These are phyloP conservation scores for Coelopa pilipes DNA, from an alignment of 2,888 invertebrate species.

Conservation along the genomic window DNA sequence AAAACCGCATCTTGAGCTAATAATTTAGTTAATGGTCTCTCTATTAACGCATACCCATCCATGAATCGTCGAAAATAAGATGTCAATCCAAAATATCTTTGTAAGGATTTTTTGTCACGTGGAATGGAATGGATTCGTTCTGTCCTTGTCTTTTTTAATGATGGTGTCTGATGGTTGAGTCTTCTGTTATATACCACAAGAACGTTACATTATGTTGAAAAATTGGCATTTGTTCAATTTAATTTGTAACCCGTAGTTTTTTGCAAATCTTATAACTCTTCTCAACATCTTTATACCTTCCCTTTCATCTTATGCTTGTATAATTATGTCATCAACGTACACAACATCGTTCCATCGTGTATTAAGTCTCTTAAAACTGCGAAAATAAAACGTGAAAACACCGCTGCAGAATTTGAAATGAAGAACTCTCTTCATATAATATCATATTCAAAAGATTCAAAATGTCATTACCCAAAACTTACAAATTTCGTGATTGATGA, in stretches of 20 bases:
- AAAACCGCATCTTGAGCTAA: slow-evolving; percentile 45
- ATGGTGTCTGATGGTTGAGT: slow-evolving; percentile 2
- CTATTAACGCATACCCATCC: slow-evolving; percentile 13
- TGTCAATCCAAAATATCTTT: slow-evolving; percentile 24
- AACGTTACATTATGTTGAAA: slow-evolving; percentile 25
- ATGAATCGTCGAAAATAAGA: slow-evolving; percentile 32
- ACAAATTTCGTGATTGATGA: no score
- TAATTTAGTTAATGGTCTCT: slow-evolving; percentile 18
- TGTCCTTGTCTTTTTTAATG: slow-evolving; percentile 1
- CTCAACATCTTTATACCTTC: slow-evolving; percentile 16
- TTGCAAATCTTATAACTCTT: slow-evolving; percentile 38
- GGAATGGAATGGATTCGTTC: slow-evolving; percentile 18
- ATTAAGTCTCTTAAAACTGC: slow-evolving; percentile 13
- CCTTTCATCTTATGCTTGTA: background rate
- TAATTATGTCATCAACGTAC: background rate
- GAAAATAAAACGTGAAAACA: background rate
- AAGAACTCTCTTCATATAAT: no score
- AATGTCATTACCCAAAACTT: no score
- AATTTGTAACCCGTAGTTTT: slow-evolving; percentile 29
- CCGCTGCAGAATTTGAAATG: slow-evolving; percentile 6
- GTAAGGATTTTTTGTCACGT: slow-evolving; percentile 5
- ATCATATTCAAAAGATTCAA: no score
- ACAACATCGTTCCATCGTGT: background rate
- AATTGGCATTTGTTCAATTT: slow-evolving; percentile 32
- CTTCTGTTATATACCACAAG: slow-evolving; percentile 30